Evolutionary conservation across 2,113 vertebrate species (phyloP).

Genomic region (Xerus inauris): DNA sequence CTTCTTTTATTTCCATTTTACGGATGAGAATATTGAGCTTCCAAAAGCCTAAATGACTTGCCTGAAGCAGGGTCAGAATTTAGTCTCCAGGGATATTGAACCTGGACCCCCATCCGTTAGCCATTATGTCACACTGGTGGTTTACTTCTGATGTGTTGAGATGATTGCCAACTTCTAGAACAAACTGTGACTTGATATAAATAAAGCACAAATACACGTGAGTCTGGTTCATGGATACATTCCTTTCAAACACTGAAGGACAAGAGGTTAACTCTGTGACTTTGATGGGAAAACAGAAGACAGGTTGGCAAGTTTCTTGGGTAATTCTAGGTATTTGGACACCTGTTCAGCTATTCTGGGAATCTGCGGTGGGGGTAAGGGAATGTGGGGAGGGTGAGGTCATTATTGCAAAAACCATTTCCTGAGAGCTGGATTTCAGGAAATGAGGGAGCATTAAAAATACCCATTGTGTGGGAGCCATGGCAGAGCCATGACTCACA

Average conservation of each 20-base stretch:
- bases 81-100: not conserved
- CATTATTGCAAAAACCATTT: conserved; percentile 72
- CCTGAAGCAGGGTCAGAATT: not conserved
- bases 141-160: not conserved
- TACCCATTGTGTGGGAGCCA: conserved; percentile 77
- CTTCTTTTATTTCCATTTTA: not conserved
- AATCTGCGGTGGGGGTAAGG: conserved; percentile 51
- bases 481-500: conserved; percentile 69
- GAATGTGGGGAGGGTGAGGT: conserved; percentile 45
- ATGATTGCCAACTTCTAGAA: not conserved
- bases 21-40: not conserved
- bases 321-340: conserved; percentile 68
- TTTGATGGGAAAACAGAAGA: conserved; percentile 54
- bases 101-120: not conserved
- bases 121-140: not conserved
- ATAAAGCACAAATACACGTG: not conserved
- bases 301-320: conserved; percentile 43
- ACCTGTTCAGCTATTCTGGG: conserved; percentile 77
- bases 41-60: not conserved
- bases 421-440: conserved; percentile 75
- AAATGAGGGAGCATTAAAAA: conserved; percentile 77
- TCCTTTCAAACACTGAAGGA: conserved; percentile 36
- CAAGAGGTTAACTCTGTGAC: not conserved
- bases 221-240: not conserved
- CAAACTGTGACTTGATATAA: conserved; percentile 36